Evolutionary conservation across 2,797 vertebrate species (phyloP).

Genomic region (Eidolon dupreanum): DNA sequence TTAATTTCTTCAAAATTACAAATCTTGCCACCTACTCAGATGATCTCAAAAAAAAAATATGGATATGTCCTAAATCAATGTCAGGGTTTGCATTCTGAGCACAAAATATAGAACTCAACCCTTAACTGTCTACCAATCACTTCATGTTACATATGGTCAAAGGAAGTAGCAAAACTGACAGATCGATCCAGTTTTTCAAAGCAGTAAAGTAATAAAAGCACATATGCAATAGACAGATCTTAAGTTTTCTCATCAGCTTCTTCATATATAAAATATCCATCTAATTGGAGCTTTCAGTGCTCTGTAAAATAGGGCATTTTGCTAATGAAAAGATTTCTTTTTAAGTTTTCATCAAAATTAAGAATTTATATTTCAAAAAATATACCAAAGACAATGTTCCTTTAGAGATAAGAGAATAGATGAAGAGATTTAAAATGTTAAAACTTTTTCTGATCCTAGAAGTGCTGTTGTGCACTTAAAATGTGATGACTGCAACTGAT

Average conservation of each 20-base stretch:
- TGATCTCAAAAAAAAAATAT: not conserved
- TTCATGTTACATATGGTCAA: not conserved
- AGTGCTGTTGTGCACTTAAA: not conserved
- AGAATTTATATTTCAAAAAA: not conserved
- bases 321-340: not conserved
- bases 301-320: not conserved
- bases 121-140: not conserved
- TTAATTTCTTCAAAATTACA: not conserved
- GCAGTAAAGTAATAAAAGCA: not conserved
- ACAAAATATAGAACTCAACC: not conserved
- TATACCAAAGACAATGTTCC: not conserved
- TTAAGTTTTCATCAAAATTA: not conserved
- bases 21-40: not conserved
- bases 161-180: not conserved
- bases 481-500: not conserved
- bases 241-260: not conserved
- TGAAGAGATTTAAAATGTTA: not conserved
- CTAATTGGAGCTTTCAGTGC: no score
- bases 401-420: not conserved
- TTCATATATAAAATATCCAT: not conserved
- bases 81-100: not conserved
- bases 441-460: not conserved
- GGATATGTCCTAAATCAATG: not conserved
- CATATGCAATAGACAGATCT: not conserved
- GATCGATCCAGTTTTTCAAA: not conserved